A percentile compares a stretch with the other conserved stretches of the same genome.
phyloP scores from a whole-genome alignment of 30 jellyfish, hydroid and myxozoan genomes.

The Aurelia coerulea region DNA sequence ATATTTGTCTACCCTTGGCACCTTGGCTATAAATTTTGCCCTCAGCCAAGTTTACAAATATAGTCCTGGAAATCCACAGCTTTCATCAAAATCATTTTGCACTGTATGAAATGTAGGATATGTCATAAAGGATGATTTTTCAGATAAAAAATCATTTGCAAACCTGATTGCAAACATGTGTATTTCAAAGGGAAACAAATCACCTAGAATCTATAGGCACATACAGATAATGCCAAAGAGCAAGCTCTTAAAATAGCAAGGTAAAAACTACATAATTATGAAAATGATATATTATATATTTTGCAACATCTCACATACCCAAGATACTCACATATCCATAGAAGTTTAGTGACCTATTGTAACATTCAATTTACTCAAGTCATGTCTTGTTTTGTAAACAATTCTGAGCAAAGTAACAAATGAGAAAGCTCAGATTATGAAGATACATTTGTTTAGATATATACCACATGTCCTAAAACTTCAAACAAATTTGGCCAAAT shows the following conservation, averaged over 20 bases:
- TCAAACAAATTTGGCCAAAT: too few relatives aligned
- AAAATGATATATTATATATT: slow-evolving; percentile 1
- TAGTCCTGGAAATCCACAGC: too few relatives aligned
- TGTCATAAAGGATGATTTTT: too few relatives aligned
- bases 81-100: too few relatives aligned
- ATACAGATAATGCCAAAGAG: too few relatives aligned
- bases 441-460: neutral
- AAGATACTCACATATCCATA: slow-evolving; percentile 92
- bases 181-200: neutral
- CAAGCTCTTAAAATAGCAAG: neutral
- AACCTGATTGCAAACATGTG: neutral
- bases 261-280: slow-evolving; percentile 32
- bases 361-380: slow-evolving; percentile 73
- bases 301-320: slow-evolving; percentile 81
- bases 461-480: too few relatives aligned
- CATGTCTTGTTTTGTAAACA: slow-evolving; percentile 81
- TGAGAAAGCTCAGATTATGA: slow-evolving; percentile 56
- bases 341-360: slow-evolving; percentile 71
- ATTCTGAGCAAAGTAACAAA: slow-evolving; percentile 86
- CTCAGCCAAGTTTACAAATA: too few relatives aligned
- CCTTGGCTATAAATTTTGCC: too few relatives aligned
- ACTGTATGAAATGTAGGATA: too few relatives aligned
- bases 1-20: too few relatives aligned
- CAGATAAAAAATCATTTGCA: too few relatives aligned
- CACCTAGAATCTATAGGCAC: too few relatives aligned